Evolutionary conservation across 2,113 vertebrate species (phyloP).

Genomic region (Ciconia maguari): DNA sequence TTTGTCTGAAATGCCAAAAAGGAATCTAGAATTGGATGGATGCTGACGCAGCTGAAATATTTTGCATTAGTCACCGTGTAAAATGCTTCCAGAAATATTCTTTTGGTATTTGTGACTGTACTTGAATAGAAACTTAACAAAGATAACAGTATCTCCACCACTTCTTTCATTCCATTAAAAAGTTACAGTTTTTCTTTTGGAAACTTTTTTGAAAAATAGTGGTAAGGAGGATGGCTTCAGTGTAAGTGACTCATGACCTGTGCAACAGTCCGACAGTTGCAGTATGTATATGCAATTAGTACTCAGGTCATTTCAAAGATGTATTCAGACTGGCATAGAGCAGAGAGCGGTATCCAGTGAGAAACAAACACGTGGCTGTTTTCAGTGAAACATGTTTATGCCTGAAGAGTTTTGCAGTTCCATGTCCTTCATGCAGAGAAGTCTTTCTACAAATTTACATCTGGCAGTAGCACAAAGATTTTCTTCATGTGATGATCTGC

Average conservation of each 20-base stretch:
- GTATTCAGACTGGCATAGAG: neutral
- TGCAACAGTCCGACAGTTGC: neutral
- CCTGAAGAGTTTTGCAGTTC: neutral
- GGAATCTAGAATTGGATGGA: neutral
- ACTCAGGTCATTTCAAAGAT: neutral
- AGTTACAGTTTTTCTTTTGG: neutral
- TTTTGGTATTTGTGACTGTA: neutral
- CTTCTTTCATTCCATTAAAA: neutral
- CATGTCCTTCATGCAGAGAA: neutral
- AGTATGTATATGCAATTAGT: neutral
- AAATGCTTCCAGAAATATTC: neutral
- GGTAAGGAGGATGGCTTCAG: neutral
- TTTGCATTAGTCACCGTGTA: neutral
- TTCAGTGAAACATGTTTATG: neutral
- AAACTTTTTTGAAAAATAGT: neutral
- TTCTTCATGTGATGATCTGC: neutral
- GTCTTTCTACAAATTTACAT: neutral
- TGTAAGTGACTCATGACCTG: neutral
- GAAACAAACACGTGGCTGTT: neutral
- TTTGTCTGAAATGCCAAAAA: slow-evolving; percentile 33
- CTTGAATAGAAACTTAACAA: neutral
- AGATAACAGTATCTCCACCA: neutral
- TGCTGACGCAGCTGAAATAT: slow-evolving; percentile 33
- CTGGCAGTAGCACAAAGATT: neutral
- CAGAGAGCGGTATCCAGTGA: neutral